Conservation (phyloP, 1,140 invertebrate genomes). For the Anoplophora glabripennis region DNA sequence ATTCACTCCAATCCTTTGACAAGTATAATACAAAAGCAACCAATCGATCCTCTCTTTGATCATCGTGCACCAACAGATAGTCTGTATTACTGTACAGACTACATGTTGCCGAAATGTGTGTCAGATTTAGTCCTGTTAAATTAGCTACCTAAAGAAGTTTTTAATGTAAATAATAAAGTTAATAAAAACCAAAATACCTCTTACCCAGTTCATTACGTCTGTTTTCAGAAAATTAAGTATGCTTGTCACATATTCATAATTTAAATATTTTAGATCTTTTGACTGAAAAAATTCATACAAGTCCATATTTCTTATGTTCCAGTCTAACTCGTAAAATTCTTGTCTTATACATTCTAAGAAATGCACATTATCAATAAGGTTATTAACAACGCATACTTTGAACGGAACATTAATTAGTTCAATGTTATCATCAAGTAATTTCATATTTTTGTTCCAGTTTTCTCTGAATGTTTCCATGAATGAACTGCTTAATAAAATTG, state of each 20-base stretch:
- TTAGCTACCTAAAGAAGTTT: constrained; percentile 52
- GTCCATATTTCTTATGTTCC: constrained; percentile 64
- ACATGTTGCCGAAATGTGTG: constrained; percentile 66
- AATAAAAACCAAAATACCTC: constrained; percentile 5
- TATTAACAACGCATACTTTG: constrained; percentile 57
- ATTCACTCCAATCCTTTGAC: constrained; percentile 57
- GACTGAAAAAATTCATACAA: constrained; percentile 72
- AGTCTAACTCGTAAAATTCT: constrained; percentile 63
- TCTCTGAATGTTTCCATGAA: constrained; percentile 44
- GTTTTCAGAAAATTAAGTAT: constrained; percentile 58
- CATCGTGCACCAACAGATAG: constrained; percentile 71
- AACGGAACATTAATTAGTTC: constrained; percentile 53
- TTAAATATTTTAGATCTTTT: constrained; percentile 58
- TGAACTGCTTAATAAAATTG: constrained; percentile 11
- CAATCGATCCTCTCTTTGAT: constrained; percentile 64
- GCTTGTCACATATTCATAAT: constrained; percentile 51
- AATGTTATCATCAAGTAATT: constrained; percentile 38
- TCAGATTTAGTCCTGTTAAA: constrained; percentile 59
- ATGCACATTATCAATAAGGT: constrained; percentile 55
- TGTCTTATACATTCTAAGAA: constrained; percentile 59
- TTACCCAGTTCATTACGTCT: constrained; percentile 57
- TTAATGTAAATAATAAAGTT: background rate
- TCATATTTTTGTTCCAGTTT: constrained; percentile 43
- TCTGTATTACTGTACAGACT: constrained; percentile 69
- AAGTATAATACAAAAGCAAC: constrained; percentile 71